These are phyloP conservation scores for Manis javanica DNA, from an alignment of 2,797 vertebrate genomes.

Conservation along the genomic window DNA sequence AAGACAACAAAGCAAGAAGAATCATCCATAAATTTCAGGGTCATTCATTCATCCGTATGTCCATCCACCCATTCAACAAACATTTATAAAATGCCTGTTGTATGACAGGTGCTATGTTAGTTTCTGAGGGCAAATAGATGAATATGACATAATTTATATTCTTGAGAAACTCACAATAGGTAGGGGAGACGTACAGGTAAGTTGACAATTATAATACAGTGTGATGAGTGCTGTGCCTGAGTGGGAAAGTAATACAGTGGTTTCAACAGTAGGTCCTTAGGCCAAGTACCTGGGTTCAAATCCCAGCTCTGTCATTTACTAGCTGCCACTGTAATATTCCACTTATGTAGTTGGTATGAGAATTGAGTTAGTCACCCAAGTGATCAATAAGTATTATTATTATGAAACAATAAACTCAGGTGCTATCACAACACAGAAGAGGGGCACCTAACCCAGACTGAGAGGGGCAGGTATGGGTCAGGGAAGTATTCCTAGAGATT, in stretches of 20 bases:
- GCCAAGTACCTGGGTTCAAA: neutral
- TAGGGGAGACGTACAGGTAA: neutral
- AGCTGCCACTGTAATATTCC: neutral
- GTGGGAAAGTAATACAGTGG: neutral
- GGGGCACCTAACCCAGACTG: neutral
- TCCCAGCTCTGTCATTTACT: neutral
- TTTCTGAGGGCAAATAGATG: neutral
- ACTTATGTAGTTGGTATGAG: neutral
- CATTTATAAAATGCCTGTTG: neutral
- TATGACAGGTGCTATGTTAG: neutral
- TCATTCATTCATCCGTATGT: neutral
- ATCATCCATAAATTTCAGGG: neutral
- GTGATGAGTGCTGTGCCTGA: neutral
- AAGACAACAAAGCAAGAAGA: slow-evolving; percentile 9
- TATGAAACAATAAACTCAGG: neutral
- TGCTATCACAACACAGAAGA: neutral
- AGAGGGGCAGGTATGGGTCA: neutral
- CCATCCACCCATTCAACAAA: neutral
- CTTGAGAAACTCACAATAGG: neutral
- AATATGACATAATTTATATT: neutral
- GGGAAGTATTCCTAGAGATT: neutral
- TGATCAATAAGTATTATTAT: neutral
- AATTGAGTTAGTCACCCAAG: neutral
- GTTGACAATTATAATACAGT: neutral
- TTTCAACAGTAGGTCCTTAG: neutral